Conservation (phyloP, 30 jellyfish, hydroid and myxozoan genomes). For the Cassiopea xamachana region DNA sequence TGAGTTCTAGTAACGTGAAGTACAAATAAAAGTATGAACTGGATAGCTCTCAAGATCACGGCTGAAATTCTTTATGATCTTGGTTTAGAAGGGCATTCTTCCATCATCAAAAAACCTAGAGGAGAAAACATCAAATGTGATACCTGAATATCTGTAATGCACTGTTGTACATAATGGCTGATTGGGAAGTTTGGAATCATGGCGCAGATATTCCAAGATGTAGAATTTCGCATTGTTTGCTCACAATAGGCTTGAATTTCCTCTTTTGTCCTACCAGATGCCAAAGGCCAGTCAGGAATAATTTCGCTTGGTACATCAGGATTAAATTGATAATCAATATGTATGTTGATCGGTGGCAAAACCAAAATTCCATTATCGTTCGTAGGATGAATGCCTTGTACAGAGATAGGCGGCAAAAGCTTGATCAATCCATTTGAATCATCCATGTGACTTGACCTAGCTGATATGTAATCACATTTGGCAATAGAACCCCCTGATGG, state of each 20-base stretch:
- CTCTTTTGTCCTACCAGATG: conserved; percentile 23
- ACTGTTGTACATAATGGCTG: neutral
- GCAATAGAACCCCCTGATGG: neutral
- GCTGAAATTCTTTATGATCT: no score
- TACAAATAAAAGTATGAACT: no score
- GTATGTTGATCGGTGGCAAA: conserved; percentile 4
- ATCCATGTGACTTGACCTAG: neutral
- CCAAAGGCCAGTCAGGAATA: conserved; percentile 40
- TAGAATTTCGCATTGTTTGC: conserved; percentile 4
- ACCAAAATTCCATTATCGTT: neutral
- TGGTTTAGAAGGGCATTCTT: no score
- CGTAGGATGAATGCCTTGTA: neutral
- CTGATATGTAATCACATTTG: neutral
- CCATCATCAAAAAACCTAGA: no score
- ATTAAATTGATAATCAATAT: conserved; percentile 2
- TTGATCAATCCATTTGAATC: neutral
- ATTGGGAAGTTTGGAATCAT: conserved; percentile 2
- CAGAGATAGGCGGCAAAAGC: neutral
- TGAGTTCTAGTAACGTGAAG: no score
- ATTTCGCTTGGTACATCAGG: conserved; percentile 4
- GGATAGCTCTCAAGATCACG: no score
- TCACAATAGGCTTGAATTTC: conserved; percentile 6
- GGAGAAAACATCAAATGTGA: no score
- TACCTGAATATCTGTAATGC: conserved; percentile 53
- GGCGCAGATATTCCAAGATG: conserved; percentile 36